Evolutionary conservation across 2,797 vertebrate species (phyloP), one percentile per base, ranked within the genome.

Genomic region (Pipistrellus pipistrellus): DNA sequence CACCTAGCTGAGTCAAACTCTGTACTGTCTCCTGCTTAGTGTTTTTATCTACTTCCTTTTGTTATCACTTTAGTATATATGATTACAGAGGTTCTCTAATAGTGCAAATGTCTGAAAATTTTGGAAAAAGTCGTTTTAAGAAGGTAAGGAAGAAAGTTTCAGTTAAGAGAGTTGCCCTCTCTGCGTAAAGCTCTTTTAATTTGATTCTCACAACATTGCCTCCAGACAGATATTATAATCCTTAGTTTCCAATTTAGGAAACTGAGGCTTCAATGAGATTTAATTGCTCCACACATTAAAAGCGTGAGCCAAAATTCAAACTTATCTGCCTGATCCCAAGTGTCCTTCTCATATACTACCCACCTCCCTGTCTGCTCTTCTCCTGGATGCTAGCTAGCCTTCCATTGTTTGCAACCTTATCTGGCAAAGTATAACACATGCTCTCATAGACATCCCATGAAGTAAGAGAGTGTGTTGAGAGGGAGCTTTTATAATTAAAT

Each of bases 401-500:
- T 92, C 77, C 77, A 0, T 82, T 44, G 12, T 85, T 44, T 53
- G 23, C 27, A 30, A 71, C 2, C n/a, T 77, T 27, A 59, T 55
- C 38, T 91, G 75, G 11, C 68, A 76, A 80, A 72, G 46, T 81
- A 13, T 94, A 76, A 83, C 57, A 35, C 12, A 27, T 25, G 14
- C 17, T 53, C 68, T 94, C 13, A 30, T 18, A 55, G 18, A 80
- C 30, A 90, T 88, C 35, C 73, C 53, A 62, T 83, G 51, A 78
- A 91, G 64, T 81, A 76, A 92, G 46, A 91, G 25, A 62, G 1
- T 85, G 1, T 75, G 8, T 57, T 85, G 66, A 93, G 14, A 88
- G 41, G 7, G 13, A 95, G 15, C 13, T 71, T 93, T 96, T 75
- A 73, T 44, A 94, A 85, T 81, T 90, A 85, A 94, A 62, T 76